Evolutionary conservation across 2,113 vertebrate species (phyloP), one percentile per base, ranked within the genome.

Genomic region (Phyllopteryx taeniolatus): DNA sequence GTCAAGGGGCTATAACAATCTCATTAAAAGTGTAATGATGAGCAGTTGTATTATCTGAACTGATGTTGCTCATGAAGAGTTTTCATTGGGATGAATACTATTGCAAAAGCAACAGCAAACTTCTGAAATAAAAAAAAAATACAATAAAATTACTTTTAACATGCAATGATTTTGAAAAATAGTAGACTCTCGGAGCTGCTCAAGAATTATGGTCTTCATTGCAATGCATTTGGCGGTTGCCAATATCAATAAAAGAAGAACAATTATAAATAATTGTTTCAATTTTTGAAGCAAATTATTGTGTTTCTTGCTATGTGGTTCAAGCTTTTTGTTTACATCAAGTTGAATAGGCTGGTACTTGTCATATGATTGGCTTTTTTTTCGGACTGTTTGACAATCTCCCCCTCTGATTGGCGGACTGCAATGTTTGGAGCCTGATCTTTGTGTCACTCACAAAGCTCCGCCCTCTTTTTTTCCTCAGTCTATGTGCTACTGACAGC

Each of bases 401-500:
- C 56, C 10, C 14, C 22, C 4, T 69, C 71, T 83, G 72, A 87
- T 83, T 91, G 81, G 88, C 59, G 8, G 39, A 75, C 68, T 69
- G 57, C 22, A 77, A 51, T 59, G 78, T 84, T 87, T 76, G 81
- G 83, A 76, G 84, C 27, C 67, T 60, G 44, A 79, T 46, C 46
- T 72, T 78, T 78, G 76, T 87, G 86, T 87, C 80, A 76, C 75
- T 69, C 22, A 70, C 33, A 31, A 83, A 77, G 79, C 79, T 77
- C 85, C 78, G 51, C 83, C 80, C 64, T 70, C 60, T 44, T 65
- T 47, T 53, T 83, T 77, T 60, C 68, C 76, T 85, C 74, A 76
- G 70, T 73, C 76, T 80, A 78, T 85, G 78, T 74, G 77, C 86
- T 81, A 81, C 87, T 86, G 76, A 69, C 76, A 81, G 81, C 82